These are phyloP conservation scores for Neodiprion lecontei DNA, from an alignment of 1,140 invertebrate species.

Conservation along the genomic window DNA sequence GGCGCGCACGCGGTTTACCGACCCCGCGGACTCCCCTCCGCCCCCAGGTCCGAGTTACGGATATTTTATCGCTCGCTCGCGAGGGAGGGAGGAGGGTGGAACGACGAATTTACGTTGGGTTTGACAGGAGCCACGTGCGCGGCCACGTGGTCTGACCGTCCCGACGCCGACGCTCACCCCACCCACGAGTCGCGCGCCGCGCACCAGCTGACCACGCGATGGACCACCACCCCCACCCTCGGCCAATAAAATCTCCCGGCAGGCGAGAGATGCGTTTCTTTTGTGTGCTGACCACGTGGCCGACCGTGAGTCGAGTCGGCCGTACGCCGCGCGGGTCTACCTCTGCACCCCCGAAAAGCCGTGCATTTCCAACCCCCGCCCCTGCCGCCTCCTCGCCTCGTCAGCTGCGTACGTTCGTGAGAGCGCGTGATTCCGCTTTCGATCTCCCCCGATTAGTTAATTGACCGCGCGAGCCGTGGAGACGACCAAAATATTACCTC, in stretches of 20 bases:
- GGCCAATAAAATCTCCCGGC: conserved; percentile 41
- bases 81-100: conserved; percentile 40
- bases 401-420: not conserved
- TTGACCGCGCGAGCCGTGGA: too few species aligned
- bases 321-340: conserved; percentile 13
- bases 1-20: too few species aligned
- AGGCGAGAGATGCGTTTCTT: conserved; percentile 19
- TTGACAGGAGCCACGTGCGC: conserved; percentile 48
- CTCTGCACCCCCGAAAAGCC: conserved; percentile 18
- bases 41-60: conserved; percentile 13
- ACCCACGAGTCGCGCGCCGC: conserved; percentile 42
- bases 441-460: too few species aligned
- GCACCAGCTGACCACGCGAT: conserved; percentile 57
- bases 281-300: conserved; percentile 35
- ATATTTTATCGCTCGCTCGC: conserved; percentile 36
- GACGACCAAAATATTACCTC: too few species aligned
- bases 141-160: conserved; percentile 51
- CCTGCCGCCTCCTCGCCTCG: not conserved
- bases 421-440: too few species aligned
- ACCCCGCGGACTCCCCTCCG: too few species aligned
- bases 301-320: not conserved
- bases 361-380: not conserved
- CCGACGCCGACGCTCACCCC: conserved; percentile 34
- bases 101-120: conserved; percentile 19
- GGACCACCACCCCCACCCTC: conserved; percentile 51